Base-by-base conservation (phyloP, 2,888 invertebrate genomes). In the Tupiocoris notatus region DNA sequence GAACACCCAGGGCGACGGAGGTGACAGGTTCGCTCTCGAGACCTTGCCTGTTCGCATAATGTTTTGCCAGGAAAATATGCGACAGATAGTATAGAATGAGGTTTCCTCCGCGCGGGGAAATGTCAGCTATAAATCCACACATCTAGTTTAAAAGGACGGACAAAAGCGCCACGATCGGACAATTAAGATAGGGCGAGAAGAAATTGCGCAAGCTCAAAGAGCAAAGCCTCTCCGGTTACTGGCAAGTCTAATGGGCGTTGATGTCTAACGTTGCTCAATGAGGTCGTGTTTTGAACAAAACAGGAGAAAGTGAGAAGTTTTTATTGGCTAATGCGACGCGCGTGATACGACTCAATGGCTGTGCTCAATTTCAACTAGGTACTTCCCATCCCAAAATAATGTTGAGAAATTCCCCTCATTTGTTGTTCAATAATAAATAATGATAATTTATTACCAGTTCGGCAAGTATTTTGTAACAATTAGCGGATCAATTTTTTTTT, bases 51-150 rank as follows among this genome's bases (percentile, higher is more conserved):
- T 39, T 39, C 39, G 39, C 39, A 39, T 39, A 39, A 39, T 39
- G 39, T 39, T 39, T 39, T 39, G 39, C 39, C 12, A 12, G 6
- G 12, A 12, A 39, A 39, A 39, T 39, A 39, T 39, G 24, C 25
- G 64, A 25, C 65, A 20, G 65, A 65, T 65, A 65, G 65, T 24
- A 25, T 39, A 39, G 39, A 39, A 39, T 12, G 39, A 65, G 39
- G 39, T 20, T 18, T 18, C 39, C 39, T 39, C 25, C 65, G 23
- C 65, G 65, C 39, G 65, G 39, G 65, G 12, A 65, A 65, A 65
- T 65, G 65, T 39, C 65, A 65, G 25, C 65, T 65, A 65, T 65
- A 65, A 65, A 65, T 65, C 65, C 39, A 39, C 18, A 24, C 65
- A 39, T 65, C 20, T 12, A 39, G 18, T 39, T 65, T 25, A 65